phyloP scores from a whole-genome alignment of 2,797 vertebrate species.

The Tadarida brasiliensis region DNA sequence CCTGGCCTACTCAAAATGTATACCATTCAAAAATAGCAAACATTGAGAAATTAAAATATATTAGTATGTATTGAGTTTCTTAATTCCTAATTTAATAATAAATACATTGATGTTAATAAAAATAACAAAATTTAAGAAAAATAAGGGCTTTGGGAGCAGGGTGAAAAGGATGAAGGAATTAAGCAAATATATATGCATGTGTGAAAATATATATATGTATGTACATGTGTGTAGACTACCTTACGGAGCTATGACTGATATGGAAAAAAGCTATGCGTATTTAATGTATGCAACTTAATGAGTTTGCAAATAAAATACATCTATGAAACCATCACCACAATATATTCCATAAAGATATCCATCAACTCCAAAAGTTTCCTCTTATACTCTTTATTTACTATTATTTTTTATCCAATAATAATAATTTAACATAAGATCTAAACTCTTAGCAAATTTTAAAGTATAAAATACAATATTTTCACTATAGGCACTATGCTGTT shows the following conservation, averaged over 20 bases:
- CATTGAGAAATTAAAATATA: neutral
- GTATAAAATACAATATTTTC: neutral
- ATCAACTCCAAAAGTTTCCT: neutral
- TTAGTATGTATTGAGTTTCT: neutral
- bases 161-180: neutral
- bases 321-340: neutral
- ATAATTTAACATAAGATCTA: neutral
- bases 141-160: neutral
- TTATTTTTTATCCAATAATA: neutral
- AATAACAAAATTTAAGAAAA: neutral
- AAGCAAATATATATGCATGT: neutral
- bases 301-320: neutral
- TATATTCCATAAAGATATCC: neutral
- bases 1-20: neutral
- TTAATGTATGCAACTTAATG: neutral
- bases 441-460: neutral
- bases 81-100: neutral
- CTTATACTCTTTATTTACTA: neutral
- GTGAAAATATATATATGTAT: neutral
- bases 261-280: neutral
- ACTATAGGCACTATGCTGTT: neutral
- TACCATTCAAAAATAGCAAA: neutral
- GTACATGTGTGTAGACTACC: too few relatives aligned
- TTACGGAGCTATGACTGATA: neutral
- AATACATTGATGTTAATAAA: neutral